Percentiles rank a stretch among this genome's conserved stretches.
phyloP scores from a whole-genome alignment of 1,140 invertebrate genomes.

The Dolichoris vasculosae region DNA sequence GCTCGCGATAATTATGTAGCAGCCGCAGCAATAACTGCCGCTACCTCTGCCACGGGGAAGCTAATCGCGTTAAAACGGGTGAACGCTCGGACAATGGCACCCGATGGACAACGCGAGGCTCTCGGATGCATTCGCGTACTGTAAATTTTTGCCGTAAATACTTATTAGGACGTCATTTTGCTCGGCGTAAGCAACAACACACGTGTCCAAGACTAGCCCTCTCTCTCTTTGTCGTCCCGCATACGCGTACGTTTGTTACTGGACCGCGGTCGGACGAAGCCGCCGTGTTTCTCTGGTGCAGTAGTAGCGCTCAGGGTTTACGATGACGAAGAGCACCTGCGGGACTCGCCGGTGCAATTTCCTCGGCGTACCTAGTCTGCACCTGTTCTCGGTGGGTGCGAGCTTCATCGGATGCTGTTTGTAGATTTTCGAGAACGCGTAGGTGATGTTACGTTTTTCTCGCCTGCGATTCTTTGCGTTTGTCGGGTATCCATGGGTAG shows the following conservation, averaged over 20 bases:
- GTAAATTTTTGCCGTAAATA: constrained; percentile 73
- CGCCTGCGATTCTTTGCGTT: too few species aligned
- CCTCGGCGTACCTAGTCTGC: constrained; percentile 59
- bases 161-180: constrained; percentile 62
- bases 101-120: constrained; percentile 28
- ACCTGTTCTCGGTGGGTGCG: constrained; percentile 57
- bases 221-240: constrained; percentile 13
- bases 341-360: constrained; percentile 71
- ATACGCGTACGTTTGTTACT: not conserved
- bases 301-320: constrained; percentile 69
- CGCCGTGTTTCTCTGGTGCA: constrained; percentile 22
- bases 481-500: too few species aligned
- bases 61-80: constrained; percentile 47
- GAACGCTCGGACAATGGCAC: constrained; percentile 51
- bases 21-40: constrained; percentile 41
- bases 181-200: not conserved
- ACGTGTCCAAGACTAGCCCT: constrained; percentile 17
- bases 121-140: constrained; percentile 39
- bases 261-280: not conserved
- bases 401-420: not conserved
- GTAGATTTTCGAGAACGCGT: constrained; percentile 4
- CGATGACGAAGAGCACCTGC: constrained; percentile 74
- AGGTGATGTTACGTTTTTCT: not conserved
- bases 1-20: constrained; percentile 30
- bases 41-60: not conserved